A percentile compares a stretch with the other conserved stretches of the same genome.
These are phyloP conservation scores for Formica exsecta DNA, from an alignment of 1,140 invertebrate species.

Conservation along the genomic window DNA sequence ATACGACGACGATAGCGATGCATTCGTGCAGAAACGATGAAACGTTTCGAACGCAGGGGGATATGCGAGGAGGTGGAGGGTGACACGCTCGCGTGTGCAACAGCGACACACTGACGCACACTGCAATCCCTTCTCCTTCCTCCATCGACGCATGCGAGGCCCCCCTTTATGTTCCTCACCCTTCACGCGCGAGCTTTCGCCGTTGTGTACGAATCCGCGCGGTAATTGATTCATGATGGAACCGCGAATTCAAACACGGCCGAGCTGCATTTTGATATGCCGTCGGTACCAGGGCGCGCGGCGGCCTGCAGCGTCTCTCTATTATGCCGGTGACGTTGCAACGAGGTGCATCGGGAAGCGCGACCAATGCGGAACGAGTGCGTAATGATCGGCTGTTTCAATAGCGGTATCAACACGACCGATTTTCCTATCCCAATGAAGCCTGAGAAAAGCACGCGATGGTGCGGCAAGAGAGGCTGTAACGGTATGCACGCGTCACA, in stretches of 20 bases:
- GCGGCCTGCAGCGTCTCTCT: constrained; percentile 69
- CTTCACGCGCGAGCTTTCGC: constrained; percentile 76
- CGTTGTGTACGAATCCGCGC: constrained; percentile 81
- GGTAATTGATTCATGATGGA: constrained; percentile 84
- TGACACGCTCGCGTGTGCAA: constrained; percentile 47
- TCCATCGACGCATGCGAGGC: constrained; percentile 38
- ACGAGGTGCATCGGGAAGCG: constrained; percentile 69
- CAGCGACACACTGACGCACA: constrained; percentile 25
- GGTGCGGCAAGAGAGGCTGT: constrained; percentile 5
- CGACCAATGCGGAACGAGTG: constrained; percentile 63
- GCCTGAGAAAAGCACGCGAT: constrained; percentile 60
- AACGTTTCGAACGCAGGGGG: not conserved
- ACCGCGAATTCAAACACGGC: constrained; percentile 82
- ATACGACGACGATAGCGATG: constrained; percentile 42
- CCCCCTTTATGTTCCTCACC: constrained; percentile 70
- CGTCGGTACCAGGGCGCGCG: constrained; percentile 67
- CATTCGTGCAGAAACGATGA: constrained; percentile 58
- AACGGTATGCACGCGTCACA: constrained; percentile 11
- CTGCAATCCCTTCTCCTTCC: not conserved
- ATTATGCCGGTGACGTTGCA: constrained; percentile 72
- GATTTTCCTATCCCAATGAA: constrained; percentile 60
- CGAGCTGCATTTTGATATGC: constrained; percentile 80
- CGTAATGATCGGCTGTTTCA: constrained; percentile 71
- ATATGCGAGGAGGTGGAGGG: not conserved
- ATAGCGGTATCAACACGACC: constrained; percentile 62